Base-by-base conservation (phyloP, 1,140 invertebrate genomes). In the Zaprionus gabonicus region DNA sequence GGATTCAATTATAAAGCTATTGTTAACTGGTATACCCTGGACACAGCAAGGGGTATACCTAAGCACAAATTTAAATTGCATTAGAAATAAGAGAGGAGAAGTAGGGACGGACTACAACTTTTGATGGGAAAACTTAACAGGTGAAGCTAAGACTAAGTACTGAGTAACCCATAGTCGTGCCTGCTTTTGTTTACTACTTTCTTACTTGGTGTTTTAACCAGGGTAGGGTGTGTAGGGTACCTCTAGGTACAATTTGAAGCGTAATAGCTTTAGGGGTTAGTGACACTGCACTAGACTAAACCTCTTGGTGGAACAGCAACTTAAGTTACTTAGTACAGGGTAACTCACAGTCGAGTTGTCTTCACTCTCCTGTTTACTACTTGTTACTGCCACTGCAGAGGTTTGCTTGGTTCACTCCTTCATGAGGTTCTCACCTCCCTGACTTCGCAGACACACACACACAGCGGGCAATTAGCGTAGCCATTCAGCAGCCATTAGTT, bases 381-480 rank as follows among this genome's bases (percentile, higher is more conserved):
- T 3, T 46, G 38, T 17, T 13, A 3, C 38, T 41, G 13, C 15
- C 15, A 15, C 38, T 41, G 44, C 27, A 25, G 20, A 66, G 12
- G 55, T 25, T 51, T 51, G 20, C 13, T 31, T 53, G 17, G 20
- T 7, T 4, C 4, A 5, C 23, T 63, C 41, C 59, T 27, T 28
- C 13, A 28, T 49, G 53, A 70, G 78, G 49, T 53, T 34, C 62
- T 67, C 53, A 66, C 49, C 46, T 44, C 55, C 36, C 46, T 23
- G 56, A 51, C 55, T 36, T 27, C 31, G 59, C n/a, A 17, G 2
- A 44, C 41, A 44, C 41, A 44, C 41, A 17, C 41, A 46, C 56
- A 58, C 85, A 88, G 78, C 76, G 44, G 78, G 62, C 72, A 88
- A 88, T 88, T 81, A 90, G 59, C 68, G 17, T 10, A 23, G 53